phyloP scores from a whole-genome alignment of 1,140 invertebrate genomes.

The Micrasema minimum region DNA sequence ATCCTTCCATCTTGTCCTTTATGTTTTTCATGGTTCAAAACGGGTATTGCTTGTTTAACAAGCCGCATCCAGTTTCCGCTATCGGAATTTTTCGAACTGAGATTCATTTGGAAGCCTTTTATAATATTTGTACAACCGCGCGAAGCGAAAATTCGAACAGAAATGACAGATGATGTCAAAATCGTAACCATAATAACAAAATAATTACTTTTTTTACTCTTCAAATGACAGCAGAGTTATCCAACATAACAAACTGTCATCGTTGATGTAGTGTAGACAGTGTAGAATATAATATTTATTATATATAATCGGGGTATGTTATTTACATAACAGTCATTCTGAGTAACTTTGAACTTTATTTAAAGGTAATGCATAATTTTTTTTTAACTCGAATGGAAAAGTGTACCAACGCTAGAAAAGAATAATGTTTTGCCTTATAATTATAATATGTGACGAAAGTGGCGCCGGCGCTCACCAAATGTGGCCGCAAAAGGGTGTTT shows the following conservation, averaged over 20 bases:
- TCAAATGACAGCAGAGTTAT: constrained; percentile 2
- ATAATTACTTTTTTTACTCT: too few relatives aligned
- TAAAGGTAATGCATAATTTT: too few relatives aligned
- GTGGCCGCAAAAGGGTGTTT: too few relatives aligned
- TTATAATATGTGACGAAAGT: too few relatives aligned
- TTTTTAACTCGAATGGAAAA: too few relatives aligned
- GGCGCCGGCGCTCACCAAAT: too few relatives aligned
- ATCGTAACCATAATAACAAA: constrained; percentile 2
- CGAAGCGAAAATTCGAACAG: background rate
- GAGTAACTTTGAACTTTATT: too few relatives aligned
- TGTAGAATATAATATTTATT: too few relatives aligned
- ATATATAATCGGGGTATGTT: constrained; percentile 1
- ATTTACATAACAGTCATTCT: too few relatives aligned
- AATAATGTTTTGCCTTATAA: too few relatives aligned
- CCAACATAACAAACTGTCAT: background rate
- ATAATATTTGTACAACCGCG: background rate
- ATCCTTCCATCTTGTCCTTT: constrained; percentile 93
- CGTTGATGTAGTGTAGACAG: background rate
- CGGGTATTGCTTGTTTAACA: constrained; percentile 69
- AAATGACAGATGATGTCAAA: constrained; percentile 18
- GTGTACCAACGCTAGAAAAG: too few relatives aligned
- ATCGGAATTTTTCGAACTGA: background rate
- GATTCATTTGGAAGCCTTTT: constrained; percentile 19
- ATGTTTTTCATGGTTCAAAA: constrained; percentile 72
- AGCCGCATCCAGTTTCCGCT: constrained; percentile 52